phyloP scores from a whole-genome alignment of 2,888 invertebrate species.

The Phragmatobia fuliginosa region DNA sequence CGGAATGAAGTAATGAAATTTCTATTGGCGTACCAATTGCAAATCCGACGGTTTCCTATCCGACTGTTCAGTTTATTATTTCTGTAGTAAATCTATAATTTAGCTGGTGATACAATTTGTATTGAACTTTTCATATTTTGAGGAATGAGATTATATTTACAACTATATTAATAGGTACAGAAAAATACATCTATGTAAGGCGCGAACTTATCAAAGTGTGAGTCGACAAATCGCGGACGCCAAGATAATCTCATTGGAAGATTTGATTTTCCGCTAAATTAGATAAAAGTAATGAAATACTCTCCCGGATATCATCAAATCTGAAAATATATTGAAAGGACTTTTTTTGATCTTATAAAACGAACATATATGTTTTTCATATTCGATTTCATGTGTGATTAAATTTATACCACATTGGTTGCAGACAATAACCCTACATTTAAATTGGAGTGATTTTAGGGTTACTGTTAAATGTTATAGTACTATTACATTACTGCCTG shows the following conservation, averaged over 20 bases:
- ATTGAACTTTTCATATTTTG: neutral
- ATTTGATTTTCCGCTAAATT: slow-evolving; percentile 86
- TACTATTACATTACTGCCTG: too few species aligned
- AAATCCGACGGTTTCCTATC: slow-evolving; percentile 56
- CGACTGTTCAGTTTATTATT: slow-evolving; percentile 42
- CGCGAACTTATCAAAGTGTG: slow-evolving; percentile 61
- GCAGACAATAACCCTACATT: neutral
- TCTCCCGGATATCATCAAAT: slow-evolving; percentile 65
- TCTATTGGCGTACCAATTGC: slow-evolving; percentile 60
- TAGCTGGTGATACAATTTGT: neutral
- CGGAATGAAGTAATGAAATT: slow-evolving; percentile 70
- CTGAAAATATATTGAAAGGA: slow-evolving; percentile 62
- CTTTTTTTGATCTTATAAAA: slow-evolving; percentile 53
- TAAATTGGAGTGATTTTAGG: neutral
- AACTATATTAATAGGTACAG: slow-evolving; percentile 10
- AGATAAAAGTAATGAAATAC: slow-evolving; percentile 85
- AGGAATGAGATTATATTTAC: neutral
- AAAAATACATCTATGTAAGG: slow-evolving; percentile 51
- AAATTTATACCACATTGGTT: neutral
- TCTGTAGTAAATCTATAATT: slow-evolving; percentile 40
- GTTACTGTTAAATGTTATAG: too few species aligned
- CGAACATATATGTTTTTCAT: slow-evolving; percentile 33
- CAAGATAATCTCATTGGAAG: slow-evolving; percentile 83
- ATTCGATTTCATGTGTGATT: neutral
- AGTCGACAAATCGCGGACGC: slow-evolving; percentile 59